Conservation (phyloP, 1,140 invertebrate genomes). For the Zeugodacus cucurbitae region DNA sequence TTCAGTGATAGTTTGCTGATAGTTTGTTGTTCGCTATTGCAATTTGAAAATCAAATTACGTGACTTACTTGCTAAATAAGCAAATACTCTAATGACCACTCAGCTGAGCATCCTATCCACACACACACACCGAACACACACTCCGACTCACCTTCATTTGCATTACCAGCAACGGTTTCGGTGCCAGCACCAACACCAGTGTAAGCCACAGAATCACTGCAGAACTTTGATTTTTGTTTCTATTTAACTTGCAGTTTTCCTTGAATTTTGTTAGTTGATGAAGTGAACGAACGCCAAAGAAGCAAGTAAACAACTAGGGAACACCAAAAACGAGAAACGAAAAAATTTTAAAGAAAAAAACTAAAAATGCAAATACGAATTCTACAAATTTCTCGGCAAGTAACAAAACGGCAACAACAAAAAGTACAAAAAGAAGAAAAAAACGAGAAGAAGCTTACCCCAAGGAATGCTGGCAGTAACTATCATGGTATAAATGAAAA, state of each 20-base stretch:
- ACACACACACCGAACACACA: neutral
- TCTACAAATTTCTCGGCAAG: conserved; percentile 1
- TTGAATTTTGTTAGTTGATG: conserved; percentile 23
- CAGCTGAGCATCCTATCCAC: neutral
- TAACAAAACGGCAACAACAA: conserved; percentile 6
- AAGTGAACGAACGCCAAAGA: conserved; percentile 34
- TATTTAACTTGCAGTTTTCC: conserved; percentile 31
- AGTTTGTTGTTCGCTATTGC: conserved; percentile 4
- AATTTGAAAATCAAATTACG: conserved; percentile 35
- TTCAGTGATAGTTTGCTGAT: conserved; percentile 24
- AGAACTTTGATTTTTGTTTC: conserved; percentile 30
- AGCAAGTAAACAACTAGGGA: conserved; percentile 13
- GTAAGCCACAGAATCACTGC: neutral
- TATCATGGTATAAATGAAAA: conserved; percentile 10
- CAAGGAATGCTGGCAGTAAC: conserved; percentile 21
- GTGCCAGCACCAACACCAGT: neutral
- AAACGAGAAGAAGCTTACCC: neutral
- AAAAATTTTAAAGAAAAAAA: neutral
- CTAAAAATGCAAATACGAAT: conserved; percentile 11
- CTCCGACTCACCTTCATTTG: too few species aligned
- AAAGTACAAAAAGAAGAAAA: neutral
- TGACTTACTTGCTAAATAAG: conserved; percentile 37
- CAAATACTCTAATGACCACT: conserved; percentile 36
- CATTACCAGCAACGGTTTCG: too few species aligned
- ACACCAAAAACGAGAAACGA: neutral